Evolutionary conservation across 2,113 vertebrate species (phyloP).

Genomic region (Crotalus viridis): DNA sequence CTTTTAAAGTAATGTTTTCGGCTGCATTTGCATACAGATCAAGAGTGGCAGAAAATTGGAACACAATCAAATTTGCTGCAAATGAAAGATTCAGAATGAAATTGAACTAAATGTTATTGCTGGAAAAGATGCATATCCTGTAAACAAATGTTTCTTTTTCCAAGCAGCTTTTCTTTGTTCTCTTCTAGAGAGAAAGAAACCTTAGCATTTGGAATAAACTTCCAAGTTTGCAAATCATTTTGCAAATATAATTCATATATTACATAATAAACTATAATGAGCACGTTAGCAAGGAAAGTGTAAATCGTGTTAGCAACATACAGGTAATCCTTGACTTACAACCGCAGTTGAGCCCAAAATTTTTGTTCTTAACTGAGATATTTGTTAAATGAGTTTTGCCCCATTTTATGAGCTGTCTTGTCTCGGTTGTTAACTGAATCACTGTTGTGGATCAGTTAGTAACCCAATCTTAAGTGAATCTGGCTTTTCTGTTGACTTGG

Average conservation of each 20-base stretch:
- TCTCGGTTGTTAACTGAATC: background rate
- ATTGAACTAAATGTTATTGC: conserved; percentile 41
- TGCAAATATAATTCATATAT: background rate
- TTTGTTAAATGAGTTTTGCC: background rate
- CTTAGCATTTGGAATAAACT: too few species aligned
- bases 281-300: background rate
- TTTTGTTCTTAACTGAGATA: background rate
- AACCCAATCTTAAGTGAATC: background rate
- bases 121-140: conserved; percentile 17
- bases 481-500: background rate
- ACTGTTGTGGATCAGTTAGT: background rate
- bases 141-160: conserved; percentile 33
- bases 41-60: conserved; percentile 46
- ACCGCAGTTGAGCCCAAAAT: background rate
- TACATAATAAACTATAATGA: background rate
- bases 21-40: conserved; percentile 50
- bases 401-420: too few species aligned
- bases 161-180: background rate
- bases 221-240: background rate
- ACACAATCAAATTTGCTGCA: conserved; percentile 41
- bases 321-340: background rate
- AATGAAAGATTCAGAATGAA: conserved; percentile 50
- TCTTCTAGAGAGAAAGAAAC: background rate
- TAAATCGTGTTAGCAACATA: background rate
- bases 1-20: conserved; percentile 20